These are phyloP conservation scores for Xestia sexstrigata DNA, from an alignment of 2,888 invertebrate species.

Conservation along the genomic window DNA sequence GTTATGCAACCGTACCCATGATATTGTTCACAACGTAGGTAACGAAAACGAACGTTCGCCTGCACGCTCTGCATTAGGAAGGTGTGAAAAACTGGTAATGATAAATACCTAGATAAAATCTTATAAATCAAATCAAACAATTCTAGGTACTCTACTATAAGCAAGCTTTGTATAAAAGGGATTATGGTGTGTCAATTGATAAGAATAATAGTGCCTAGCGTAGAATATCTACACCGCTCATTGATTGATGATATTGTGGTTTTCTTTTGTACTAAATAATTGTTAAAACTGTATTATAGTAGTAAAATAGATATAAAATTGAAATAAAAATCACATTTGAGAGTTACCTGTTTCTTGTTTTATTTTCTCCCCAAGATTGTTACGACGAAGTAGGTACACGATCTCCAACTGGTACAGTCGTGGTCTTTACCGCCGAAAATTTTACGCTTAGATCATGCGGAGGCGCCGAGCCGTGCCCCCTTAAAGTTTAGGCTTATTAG, in stretches of 20 bases:
- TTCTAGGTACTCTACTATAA: constrained; percentile 47
- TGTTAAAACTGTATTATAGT: constrained; percentile 70
- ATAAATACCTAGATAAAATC: neutral
- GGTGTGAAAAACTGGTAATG: constrained; percentile 14
- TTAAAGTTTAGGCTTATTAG: too few species aligned
- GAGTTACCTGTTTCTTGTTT: constrained; percentile 48
- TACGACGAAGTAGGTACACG: too few species aligned
- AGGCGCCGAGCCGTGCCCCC: too few species aligned
- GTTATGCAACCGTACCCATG: neutral
- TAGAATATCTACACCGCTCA: constrained; percentile 79
- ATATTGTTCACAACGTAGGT: neutral
- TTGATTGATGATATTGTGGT: constrained; percentile 71
- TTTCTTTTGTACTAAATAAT: constrained; percentile 67
- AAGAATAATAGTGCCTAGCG: constrained; percentile 88
- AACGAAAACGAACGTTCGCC: too few species aligned
- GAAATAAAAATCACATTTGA: constrained; percentile 78
- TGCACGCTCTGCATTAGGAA: neutral
- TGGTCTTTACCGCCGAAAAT: too few species aligned
- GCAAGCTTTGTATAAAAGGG: constrained; percentile 66
- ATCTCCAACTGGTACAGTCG: too few species aligned
- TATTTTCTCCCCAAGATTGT: constrained; percentile 5
- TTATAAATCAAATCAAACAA: constrained; percentile 36
- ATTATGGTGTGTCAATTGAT: constrained; percentile 87
- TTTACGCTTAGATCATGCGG: too few species aligned
- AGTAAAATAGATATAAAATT: constrained; percentile 74